Base-by-base conservation (phyloP, 2,113 vertebrate species). In the Urocitellus parryii region DNA sequence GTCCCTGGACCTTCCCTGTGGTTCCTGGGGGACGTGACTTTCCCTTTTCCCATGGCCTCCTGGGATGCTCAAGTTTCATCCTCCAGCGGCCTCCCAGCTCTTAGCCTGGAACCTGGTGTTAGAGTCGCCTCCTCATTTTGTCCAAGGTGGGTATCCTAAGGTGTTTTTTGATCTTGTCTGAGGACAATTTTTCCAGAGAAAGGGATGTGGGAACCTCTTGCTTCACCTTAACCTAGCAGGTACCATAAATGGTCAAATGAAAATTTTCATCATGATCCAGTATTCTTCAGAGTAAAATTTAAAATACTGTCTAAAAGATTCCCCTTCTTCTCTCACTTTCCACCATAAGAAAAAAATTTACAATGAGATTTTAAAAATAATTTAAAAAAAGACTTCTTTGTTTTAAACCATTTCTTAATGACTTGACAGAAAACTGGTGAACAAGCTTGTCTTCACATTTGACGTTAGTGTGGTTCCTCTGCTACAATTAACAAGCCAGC, bases 1-100 rank as follows among this genome's bases (percentile, higher is more conserved):
- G 2, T 51, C 37, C 8, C 27, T 1, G 8, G 11, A 37, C 1
- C 2, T 34, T 45, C 29, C 20, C 53, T 27, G 6, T 0, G 6
- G 32, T 39, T 63, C 61, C 37, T 13, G 18, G 37, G 8, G 17
- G 51, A 48, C 13, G 1, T 77, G 77, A 32, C 53, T 77, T 65
- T 70, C 27, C 56, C 14, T 25, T 39, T 45, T 27, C 65, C 78
- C 7, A 0, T 4, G 79, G 14, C 9, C 16, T 34, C 29, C 18
- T 2, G 0, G 20, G 73, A 27, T 12, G 25, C 61, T 24, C 68
- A 34, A 37, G 25, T 18, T 32, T 37, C 70, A 0, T 24, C 68
- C 9, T 88, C 32, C 25, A 67, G 24, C 16, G 6, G 42, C 67
- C 48, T 29, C 53, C 32, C 77, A 79, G 61, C 61, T 63, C 24